A percentile compares a stretch with the other conserved stretches of the same genome.
These are phyloP conservation scores for Myotis findleyi DNA, from an alignment of 2,797 vertebrate genomes.

Conservation along the genomic window DNA sequence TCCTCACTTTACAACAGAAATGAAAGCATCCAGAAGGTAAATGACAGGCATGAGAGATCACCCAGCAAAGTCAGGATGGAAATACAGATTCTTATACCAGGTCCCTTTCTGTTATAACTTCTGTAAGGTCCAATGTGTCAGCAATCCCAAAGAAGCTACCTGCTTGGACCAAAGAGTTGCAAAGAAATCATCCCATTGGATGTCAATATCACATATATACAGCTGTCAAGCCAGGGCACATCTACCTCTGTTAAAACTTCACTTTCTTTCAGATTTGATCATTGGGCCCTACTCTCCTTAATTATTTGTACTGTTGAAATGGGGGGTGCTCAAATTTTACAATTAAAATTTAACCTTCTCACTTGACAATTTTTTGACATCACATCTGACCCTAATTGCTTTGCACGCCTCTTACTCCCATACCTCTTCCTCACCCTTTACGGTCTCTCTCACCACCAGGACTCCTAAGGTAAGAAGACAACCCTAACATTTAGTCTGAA, in stretches of 20 bases:
- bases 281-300: neutral
- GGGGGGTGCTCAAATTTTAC: neutral
- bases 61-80: constrained; percentile 23
- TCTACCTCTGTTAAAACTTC: neutral
- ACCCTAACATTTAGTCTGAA: constrained; percentile 30
- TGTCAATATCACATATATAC: neutral
- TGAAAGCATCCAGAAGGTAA: constrained; percentile 36
- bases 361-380: neutral
- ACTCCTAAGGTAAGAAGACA: constrained; percentile 12
- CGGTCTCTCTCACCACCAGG: neutral
- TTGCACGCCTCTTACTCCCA: neutral
- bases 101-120: neutral
- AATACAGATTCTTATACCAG: neutral
- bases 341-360: constrained; percentile 35
- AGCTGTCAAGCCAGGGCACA: neutral
- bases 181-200: neutral
- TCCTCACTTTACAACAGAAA: constrained; percentile 44
- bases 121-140: neutral
- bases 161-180: neutral
- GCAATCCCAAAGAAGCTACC: neutral
- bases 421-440: neutral
- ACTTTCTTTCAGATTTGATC: constrained; percentile 18
- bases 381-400: neutral
- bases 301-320: neutral
- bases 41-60: constrained; percentile 12